Conservation (phyloP, 2,113 vertebrate genomes). For the Onychorhynchus coronatus region DNA sequence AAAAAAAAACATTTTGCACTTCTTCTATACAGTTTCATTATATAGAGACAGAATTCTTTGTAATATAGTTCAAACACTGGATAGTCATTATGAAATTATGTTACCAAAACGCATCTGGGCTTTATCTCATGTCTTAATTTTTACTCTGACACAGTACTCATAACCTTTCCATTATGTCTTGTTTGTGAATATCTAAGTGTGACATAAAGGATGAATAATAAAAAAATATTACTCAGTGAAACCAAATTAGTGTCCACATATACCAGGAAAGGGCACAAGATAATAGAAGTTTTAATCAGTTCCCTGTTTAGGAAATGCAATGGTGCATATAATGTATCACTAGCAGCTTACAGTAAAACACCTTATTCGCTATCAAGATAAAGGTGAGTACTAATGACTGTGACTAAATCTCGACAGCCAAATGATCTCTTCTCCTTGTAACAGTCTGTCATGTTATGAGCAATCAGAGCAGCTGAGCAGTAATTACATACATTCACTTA, state of each 20-base stretch:
- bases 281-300: neutral
- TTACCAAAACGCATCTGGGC: neutral
- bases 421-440: slow-evolving; percentile 10
- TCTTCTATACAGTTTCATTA: neutral
- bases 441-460: neutral
- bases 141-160: neutral
- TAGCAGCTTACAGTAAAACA: neutral
- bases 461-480: slow-evolving; percentile 15
- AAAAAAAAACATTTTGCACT: neutral
- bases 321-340: neutral
- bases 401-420: slow-evolving; percentile 19
- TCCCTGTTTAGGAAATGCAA: neutral
- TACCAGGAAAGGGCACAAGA: neutral
- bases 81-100: neutral
- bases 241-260: neutral
- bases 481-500: slow-evolving; percentile 8
- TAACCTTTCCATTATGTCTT: neutral
- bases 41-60: neutral
- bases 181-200: neutral
- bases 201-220: neutral
- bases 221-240: neutral
- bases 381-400: neutral
- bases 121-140: neutral
- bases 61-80: neutral
- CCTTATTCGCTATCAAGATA: neutral